Conservation (phyloP, 1,140 invertebrate genomes). For the Drosophila equinoxialis region DNA sequence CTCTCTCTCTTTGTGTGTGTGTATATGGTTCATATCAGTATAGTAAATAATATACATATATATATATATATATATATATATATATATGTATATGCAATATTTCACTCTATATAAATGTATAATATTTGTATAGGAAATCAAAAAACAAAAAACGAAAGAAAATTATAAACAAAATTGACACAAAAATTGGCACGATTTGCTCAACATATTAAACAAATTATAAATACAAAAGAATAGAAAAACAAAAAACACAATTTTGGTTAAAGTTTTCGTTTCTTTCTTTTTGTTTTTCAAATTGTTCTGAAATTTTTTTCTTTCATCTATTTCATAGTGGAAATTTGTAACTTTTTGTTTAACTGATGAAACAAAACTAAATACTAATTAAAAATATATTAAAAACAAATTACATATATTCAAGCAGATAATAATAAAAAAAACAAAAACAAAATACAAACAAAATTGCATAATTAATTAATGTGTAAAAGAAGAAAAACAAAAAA, state of each 20-base stretch:
- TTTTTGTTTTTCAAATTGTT: not conserved
- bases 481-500: slow-evolving; percentile 27
- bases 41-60: slow-evolving; percentile 31
- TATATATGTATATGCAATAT: slow-evolving; percentile 35
- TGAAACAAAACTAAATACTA: slow-evolving; percentile 41
- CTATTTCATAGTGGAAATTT: slow-evolving; percentile 67
- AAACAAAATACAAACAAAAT: slow-evolving; percentile 8
- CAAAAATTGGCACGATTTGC: slow-evolving; percentile 64
- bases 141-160: slow-evolving; percentile 22
- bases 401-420: slow-evolving; percentile 64
- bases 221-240: slow-evolving; percentile 26
- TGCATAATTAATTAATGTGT: slow-evolving; percentile 51
- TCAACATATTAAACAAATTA: slow-evolving; percentile 55
- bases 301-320: not conserved
- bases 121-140: slow-evolving; percentile 7
- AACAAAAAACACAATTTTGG: slow-evolving; percentile 20
- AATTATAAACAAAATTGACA: slow-evolving; percentile 2
- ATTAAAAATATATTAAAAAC: slow-evolving; percentile 38
- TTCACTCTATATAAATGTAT: slow-evolving; percentile 37
- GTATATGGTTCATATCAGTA: slow-evolving; percentile 56
- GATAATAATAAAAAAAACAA: slow-evolving; percentile 2
- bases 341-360: slow-evolving; percentile 73
- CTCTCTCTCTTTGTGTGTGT: not conserved
- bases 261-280: not conserved
- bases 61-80: slow-evolving; percentile 44